These are phyloP conservation scores for Thermophis baileyi DNA, from an alignment of 2,113 vertebrate genomes.

Conservation along the genomic window DNA sequence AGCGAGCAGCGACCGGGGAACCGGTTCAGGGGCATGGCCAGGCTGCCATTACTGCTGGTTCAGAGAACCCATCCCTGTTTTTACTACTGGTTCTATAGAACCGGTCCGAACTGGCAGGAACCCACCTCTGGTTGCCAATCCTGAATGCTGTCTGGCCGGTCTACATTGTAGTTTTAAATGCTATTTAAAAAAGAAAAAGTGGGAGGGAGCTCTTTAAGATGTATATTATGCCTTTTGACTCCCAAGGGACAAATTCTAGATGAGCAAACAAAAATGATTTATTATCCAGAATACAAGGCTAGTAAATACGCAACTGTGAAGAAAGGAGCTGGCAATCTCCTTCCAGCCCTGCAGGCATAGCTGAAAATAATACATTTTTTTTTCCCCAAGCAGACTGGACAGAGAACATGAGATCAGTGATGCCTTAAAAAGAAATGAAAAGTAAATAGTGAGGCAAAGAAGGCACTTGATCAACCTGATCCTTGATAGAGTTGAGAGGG, in stretches of 20 bases:
- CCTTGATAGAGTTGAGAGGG: not conserved
- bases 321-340: not conserved
- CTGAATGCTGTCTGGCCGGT: not conserved
- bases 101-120: no score
- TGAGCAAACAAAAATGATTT: not conserved
- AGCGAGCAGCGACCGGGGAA: no score
- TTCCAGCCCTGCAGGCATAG: not conserved
- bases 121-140: not conserved
- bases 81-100: no score
- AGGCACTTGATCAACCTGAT: not conserved
- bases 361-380: not conserved
- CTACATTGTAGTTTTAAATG: not conserved
- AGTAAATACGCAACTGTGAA: not conserved
- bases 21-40: no score
- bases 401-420: not conserved
- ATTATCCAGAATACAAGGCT: not conserved
- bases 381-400: not conserved
- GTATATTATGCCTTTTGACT: not conserved
- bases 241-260: not conserved
- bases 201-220: not conserved
- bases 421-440: not conserved
- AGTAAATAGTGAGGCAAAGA: not conserved
- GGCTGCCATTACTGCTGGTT: no score
- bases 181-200: not conserved
- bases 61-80: no score